Evolutionary conservation across 1,140 invertebrate species (phyloP).

Genomic region (Drosophila arizonae): DNA sequence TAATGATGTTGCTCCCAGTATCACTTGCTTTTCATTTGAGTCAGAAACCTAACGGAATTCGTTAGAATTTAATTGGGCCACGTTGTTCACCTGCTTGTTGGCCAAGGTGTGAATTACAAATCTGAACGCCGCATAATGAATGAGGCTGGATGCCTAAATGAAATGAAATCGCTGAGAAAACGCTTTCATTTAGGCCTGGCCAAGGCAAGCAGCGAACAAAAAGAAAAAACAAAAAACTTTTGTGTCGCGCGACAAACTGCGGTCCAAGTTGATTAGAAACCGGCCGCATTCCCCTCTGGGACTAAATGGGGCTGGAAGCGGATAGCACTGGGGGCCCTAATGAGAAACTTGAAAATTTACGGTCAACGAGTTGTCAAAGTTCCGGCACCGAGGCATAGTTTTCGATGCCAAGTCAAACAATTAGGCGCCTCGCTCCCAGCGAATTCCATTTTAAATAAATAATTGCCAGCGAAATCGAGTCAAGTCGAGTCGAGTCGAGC

Average conservation of each 20-base stretch:
- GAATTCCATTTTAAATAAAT: slow-evolving; percentile 78
- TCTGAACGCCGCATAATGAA: slow-evolving; percentile 76
- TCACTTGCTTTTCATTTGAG: background rate
- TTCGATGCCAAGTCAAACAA: slow-evolving; percentile 74
- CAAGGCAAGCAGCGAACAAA: slow-evolving; percentile 51
- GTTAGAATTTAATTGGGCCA: slow-evolving; percentile 34
- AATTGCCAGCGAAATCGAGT: slow-evolving; percentile 79
- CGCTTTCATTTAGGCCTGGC: slow-evolving; percentile 71
- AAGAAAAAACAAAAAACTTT: slow-evolving; percentile 66
- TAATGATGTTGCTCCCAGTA: too few relatives aligned
- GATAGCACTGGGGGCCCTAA: slow-evolving; percentile 40
- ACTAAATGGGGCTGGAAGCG: slow-evolving; percentile 6
- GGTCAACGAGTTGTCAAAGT: slow-evolving; percentile 80
- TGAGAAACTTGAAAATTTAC: slow-evolving; percentile 81
- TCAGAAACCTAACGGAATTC: background rate
- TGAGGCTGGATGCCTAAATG: slow-evolving; percentile 69
- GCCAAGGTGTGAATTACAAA: slow-evolving; percentile 79
- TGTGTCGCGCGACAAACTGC: slow-evolving; percentile 66
- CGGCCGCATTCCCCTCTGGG: slow-evolving; percentile 50
- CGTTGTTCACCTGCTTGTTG: slow-evolving; percentile 53
- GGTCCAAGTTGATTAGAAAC: slow-evolving; percentile 79
- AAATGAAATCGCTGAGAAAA: slow-evolving; percentile 80
- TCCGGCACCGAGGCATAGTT: slow-evolving; percentile 61
- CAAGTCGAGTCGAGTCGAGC: slow-evolving; percentile 30
- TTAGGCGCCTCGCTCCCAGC: slow-evolving; percentile 59